Evolutionary conservation across 35 echinoderm and acorn worm genomes (phyloP), one percentile per base, ranked within the genome.

Genomic region (Ophiothrix spiculata): DNA sequence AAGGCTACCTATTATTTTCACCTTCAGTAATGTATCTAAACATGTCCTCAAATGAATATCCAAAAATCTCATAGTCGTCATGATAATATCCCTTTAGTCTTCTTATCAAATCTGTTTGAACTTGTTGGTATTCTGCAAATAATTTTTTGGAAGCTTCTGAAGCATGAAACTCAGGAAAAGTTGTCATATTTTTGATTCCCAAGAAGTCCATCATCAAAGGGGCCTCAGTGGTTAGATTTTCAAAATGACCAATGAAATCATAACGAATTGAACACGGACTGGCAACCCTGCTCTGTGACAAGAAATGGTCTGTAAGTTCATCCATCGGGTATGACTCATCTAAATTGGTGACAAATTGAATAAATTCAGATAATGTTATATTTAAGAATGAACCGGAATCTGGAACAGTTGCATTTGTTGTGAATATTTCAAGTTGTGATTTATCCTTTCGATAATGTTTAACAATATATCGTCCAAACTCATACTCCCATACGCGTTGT

Each of bases 251-350:
- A 1, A 91, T 86, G 41, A 86, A 91, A 42, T 91, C 84, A 64
- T 90, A 94, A 19, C 75, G 37, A 15, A 94, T 64, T 35, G 78
- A 49, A 79, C 88, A 94, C 3, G 88, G 88, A 21, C 40, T 79
- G 13, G 90, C 76, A 11, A 92, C 78, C n/a, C 87, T 38, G 56
- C 75, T 36, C 32, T 76, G 74, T 37, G 79, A 88, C 16, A 94
- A 38, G 84, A 88, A 94, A 79, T 94, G 92, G 56, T 94, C 92
- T 29, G 81, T 91, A 6, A 85, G 39, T 15, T 82, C 82, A 15
- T 40, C 39, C 40, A 94, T 82, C 0, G 21, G 0, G 33, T 81
- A 75, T 37, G 76, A 32, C 8, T 79, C 64, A 56, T 84, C 88
- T 6, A 39, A 17, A 77, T 94, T 88, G 1, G 79, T 80, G 38